These are phyloP conservation scores for Neoarius graeffei DNA, from an alignment of 2,113 vertebrate species.

Conservation along the genomic window DNA sequence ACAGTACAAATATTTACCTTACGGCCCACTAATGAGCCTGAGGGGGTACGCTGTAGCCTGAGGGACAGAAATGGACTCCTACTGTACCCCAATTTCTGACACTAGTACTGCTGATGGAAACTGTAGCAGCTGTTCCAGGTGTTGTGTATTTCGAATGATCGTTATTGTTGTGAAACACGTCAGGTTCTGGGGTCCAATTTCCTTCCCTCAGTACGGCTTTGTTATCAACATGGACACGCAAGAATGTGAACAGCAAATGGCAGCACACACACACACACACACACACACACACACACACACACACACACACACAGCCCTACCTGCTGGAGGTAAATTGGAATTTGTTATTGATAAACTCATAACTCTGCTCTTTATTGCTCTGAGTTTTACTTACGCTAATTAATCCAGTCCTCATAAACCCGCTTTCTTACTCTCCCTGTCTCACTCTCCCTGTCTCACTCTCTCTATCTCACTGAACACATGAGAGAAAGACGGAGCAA, in stretches of 20 bases:
- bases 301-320: background rate
- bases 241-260: background rate
- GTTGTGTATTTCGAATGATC: background rate
- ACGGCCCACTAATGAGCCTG: too few relatives aligned
- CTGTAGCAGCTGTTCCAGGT: background rate
- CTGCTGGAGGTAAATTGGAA: conserved; percentile 16
- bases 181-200: background rate
- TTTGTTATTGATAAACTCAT: conserved; percentile 64
- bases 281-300: conserved; percentile 20
- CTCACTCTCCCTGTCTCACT: background rate
- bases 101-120: background rate
- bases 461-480: background rate
- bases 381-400: conserved; percentile 65
- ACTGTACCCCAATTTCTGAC: too few relatives aligned
- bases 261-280: background rate
- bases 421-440: conserved; percentile 26
- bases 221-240: background rate
- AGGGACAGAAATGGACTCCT: too few relatives aligned
- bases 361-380: conserved; percentile 62
- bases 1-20: too few relatives aligned
- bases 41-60: too few relatives aligned
- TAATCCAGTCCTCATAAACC: conserved; percentile 57
- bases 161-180: background rate
- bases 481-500: background rate
- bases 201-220: background rate